Conservation (phyloP, 2,113 vertebrate species). For the Aldabrachelys gigantea region DNA sequence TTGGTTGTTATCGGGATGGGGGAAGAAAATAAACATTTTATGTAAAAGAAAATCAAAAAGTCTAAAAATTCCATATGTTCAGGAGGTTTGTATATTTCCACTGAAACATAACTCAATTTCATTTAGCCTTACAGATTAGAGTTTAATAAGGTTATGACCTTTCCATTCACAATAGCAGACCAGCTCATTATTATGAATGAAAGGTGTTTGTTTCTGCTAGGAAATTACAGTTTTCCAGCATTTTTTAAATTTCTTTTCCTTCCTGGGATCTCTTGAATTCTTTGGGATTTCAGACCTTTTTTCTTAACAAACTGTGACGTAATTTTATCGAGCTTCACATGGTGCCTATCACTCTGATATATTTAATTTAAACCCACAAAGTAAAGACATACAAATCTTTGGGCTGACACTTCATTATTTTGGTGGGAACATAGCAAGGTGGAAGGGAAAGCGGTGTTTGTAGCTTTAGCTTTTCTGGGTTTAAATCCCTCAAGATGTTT, state of each 20-base stretch:
- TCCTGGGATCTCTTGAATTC: constrained; percentile 1
- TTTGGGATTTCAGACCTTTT: rapidly evolving
- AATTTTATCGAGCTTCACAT: not conserved
- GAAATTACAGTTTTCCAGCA: constrained; percentile 26
- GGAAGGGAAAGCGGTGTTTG: not conserved
- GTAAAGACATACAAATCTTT: not conserved
- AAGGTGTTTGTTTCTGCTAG: constrained; percentile 38
- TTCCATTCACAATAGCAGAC: constrained; percentile 32
- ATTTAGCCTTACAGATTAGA: constrained; percentile 2
- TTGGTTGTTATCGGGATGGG: not conserved
- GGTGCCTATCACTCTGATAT: not conserved
- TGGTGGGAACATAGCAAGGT: not conserved
- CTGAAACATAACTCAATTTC: constrained; percentile 18
- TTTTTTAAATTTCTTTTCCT: not conserved
- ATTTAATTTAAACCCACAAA: not conserved
- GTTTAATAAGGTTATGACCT: constrained; percentile 66
- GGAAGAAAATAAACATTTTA: not conserved
- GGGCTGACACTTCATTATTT: not conserved
- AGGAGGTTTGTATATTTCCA: constrained; percentile 22
- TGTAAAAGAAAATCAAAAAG: constrained; percentile 18
- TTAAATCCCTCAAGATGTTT: not conserved
- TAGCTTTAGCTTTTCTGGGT: not conserved
- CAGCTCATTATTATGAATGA: constrained; percentile 23
- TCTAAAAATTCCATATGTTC: constrained; percentile 35
- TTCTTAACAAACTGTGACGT: not conserved